These are phyloP conservation scores for Merops nubicus DNA, from an alignment of 2,113 vertebrate genomes.

Conservation along the genomic window DNA sequence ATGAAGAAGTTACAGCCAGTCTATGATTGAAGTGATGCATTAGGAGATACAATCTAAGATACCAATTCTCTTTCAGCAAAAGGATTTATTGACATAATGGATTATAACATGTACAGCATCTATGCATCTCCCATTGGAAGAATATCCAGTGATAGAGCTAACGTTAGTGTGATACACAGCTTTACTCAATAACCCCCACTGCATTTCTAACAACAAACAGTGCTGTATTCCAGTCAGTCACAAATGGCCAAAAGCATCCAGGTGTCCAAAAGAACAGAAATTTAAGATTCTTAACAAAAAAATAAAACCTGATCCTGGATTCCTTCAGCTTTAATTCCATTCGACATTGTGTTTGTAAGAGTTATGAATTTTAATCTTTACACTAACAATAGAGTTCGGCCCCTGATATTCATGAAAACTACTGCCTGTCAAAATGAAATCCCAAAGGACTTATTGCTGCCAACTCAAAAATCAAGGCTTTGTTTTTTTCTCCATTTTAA, in stretches of 20 bases:
- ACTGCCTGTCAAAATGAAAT: not conserved
- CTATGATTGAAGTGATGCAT: not conserved
- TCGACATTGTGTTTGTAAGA: not conserved
- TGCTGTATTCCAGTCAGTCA: conserved; percentile 20
- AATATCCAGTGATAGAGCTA: conserved; percentile 70
- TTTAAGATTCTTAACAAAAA: not conserved
- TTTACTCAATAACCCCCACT: conserved; percentile 37
- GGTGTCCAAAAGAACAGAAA: not conserved
- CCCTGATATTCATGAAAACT: not conserved
- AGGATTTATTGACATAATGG: conserved; percentile 74
- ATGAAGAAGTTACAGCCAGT: not conserved
- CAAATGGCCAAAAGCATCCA: not conserved
- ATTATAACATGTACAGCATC: conserved; percentile 72
- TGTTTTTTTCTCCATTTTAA: not conserved
- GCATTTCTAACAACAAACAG: conserved; percentile 30
- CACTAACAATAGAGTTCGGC: not conserved
- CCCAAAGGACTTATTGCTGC: not conserved
- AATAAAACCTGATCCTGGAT: not conserved
- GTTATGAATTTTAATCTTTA: not conserved
- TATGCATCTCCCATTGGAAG: conserved; percentile 76
- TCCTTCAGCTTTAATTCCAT: not conserved
- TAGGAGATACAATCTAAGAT: not conserved
- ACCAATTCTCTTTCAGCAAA: conserved; percentile 48
- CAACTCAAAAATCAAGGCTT: not conserved
- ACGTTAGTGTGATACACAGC: conserved; percentile 65